These are phyloP conservation scores for Spheniscus humboldti DNA, from an alignment of 2,797 vertebrate species.

Conservation along the genomic window DNA sequence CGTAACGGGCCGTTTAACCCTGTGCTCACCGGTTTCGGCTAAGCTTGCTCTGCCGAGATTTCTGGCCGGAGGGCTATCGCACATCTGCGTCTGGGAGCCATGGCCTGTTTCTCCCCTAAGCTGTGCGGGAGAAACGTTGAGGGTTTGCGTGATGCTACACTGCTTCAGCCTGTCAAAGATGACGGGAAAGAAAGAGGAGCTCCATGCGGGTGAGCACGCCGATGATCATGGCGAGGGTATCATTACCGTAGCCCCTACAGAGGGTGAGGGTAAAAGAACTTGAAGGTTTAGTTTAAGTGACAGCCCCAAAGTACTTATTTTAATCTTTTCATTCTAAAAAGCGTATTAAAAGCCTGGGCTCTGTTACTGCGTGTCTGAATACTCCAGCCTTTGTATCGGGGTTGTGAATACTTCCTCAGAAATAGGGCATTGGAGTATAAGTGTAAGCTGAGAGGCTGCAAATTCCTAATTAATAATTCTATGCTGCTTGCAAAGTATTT, in stretches of 20 bases:
- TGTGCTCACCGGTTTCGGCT: no score
- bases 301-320: neutral
- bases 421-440: fast-evolving
- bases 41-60: no score
- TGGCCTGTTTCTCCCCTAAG: fast-evolving
- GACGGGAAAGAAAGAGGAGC: neutral
- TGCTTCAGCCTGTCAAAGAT: fast-evolving
- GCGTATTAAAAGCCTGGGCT: neutral
- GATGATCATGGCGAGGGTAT: fast-evolving
- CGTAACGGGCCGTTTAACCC: neutral
- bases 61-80: fast-evolving
- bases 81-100: fast-evolving
- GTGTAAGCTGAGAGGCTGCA: neutral
- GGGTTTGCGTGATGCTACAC: fast-evolving
- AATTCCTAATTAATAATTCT: neutral
- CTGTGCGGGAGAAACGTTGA: fast-evolving
- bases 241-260: fast-evolving
- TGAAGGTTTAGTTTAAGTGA: neutral
- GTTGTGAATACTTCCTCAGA: neutral
- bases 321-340: neutral
- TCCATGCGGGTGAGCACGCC: fast-evolving
- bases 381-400: neutral
- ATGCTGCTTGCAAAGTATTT: neutral
- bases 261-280: neutral
- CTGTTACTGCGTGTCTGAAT: neutral